Evolutionary conservation across 2,113 vertebrate genomes (phyloP).

Genomic region (Rhinolophus ferrumequinum): DNA sequence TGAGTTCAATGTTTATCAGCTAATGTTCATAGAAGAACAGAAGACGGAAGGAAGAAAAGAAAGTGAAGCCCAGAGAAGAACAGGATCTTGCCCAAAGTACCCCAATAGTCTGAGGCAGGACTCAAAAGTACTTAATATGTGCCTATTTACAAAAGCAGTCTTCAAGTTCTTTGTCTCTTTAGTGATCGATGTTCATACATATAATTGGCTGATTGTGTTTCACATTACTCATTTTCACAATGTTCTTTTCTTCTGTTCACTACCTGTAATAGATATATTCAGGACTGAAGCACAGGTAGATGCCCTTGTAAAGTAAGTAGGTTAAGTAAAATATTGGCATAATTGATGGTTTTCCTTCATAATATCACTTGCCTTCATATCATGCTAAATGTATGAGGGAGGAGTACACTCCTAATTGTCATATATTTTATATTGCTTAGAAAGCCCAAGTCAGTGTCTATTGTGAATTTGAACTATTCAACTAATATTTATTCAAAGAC

Average conservation of each 20-base stretch:
- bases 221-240: not conserved
- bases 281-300: not conserved
- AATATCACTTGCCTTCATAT: not conserved
- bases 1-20: not conserved
- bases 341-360: not conserved
- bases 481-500: not conserved
- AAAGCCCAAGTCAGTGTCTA: not conserved
- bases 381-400: not conserved
- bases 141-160: not conserved
- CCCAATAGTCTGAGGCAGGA: fast-evolving
- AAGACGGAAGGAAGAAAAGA: not conserved
- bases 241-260: not conserved
- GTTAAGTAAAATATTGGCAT: not conserved
- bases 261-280: not conserved
- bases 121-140: not conserved
- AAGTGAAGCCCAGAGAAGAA: not conserved
- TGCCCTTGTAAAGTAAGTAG: not conserved
- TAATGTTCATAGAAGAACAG: not conserved
- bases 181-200: not conserved
- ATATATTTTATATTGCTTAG: not conserved
- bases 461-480: not conserved
- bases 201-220: not conserved
- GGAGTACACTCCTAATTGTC: not conserved
- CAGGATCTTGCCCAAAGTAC: not conserved
- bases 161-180: not conserved